These are phyloP conservation scores for Bolborhynchus lineola DNA, from an alignment of 2,113 vertebrate species.

Conservation along the genomic window DNA sequence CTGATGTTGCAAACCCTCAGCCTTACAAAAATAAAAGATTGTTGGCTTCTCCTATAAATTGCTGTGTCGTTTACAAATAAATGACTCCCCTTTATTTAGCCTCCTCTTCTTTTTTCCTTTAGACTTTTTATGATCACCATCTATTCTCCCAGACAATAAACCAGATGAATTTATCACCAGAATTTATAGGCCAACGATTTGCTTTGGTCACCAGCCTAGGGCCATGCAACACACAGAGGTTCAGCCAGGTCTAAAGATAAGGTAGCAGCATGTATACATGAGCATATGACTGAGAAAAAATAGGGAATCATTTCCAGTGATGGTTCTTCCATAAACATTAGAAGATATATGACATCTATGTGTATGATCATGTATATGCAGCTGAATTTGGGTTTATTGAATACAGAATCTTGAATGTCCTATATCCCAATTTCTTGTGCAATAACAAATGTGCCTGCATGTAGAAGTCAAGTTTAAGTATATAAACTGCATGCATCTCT, in stretches of 20 bases:
- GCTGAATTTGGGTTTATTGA: neutral
- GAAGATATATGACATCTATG: neutral
- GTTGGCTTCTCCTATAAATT: conserved; percentile 28
- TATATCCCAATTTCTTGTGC: neutral
- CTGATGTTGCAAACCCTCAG: neutral
- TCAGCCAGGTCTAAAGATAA: neutral
- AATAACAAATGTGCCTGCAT: accelerated
- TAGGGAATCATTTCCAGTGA: neutral
- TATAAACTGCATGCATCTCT: neutral
- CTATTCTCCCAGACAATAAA: conserved; percentile 48
- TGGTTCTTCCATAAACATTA: neutral
- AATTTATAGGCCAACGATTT: conserved; percentile 38
- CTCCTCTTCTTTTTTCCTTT: neutral
- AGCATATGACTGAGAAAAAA: neutral
- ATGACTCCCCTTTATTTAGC: conserved; percentile 1
- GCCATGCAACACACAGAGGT: neutral
- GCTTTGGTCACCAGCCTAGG: conserved; percentile 12
- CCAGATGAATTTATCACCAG: conserved; percentile 26
- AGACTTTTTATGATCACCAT: conserved; percentile 29
- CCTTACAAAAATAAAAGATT: conserved; percentile 23
- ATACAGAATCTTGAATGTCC: neutral
- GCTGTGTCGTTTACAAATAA: conserved; percentile 43
- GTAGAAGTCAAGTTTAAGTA: neutral
- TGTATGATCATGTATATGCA: neutral
- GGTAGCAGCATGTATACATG: neutral